Base-by-base conservation (phyloP, 2,888 invertebrate species). In the Deilephila porcellus region DNA sequence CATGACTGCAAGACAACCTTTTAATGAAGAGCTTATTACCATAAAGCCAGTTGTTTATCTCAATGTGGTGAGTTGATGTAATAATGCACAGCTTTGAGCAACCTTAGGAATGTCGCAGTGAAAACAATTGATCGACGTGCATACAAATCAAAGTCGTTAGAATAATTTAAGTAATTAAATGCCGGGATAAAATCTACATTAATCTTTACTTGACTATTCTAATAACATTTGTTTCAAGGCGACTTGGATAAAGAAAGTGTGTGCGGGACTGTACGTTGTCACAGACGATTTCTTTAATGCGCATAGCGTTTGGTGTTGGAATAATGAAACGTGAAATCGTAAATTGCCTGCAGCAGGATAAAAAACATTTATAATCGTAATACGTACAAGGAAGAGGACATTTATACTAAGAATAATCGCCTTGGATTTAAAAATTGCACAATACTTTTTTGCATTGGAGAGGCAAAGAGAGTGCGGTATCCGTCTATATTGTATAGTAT, bases 341-440 rank as follows among this genome's bases (percentile, higher is more conserved):
- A 67, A 25, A 67, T 67, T 45, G 45, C 25, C 14, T 4, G 37
- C 60, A 20, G n/a, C 2, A n/a, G 3, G 14, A 6, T 20, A 52
- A 67, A 67, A 67, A 67, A 52, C 6, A 45, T 64, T 45, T 29
- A 67, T 52, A 52, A 67, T 52, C 20, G 6, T 25, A 11, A 52
- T 56, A 25, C 32, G 32, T 32, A 52, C 17, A 52, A 67, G 67
- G 52, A 67, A 67, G 67, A 52, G 14, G 11, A 4, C 11, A 45
- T 45, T 25, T 25, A 52, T 60, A 20, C 20, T 20, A 17, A 56
- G 72, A 56, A 56, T 52, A 17, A 20, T 32, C 34, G 45, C 19
- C 45, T 45, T 63, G n/a, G 76, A 82, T 84, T 83, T 85, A 86
- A 83, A 84, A 85, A 87, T 86, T 84, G 45, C 45, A 45, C 45